Evolutionary conservation across 2,113 vertebrate species (phyloP).

Genomic region (Origma solitaria): DNA sequence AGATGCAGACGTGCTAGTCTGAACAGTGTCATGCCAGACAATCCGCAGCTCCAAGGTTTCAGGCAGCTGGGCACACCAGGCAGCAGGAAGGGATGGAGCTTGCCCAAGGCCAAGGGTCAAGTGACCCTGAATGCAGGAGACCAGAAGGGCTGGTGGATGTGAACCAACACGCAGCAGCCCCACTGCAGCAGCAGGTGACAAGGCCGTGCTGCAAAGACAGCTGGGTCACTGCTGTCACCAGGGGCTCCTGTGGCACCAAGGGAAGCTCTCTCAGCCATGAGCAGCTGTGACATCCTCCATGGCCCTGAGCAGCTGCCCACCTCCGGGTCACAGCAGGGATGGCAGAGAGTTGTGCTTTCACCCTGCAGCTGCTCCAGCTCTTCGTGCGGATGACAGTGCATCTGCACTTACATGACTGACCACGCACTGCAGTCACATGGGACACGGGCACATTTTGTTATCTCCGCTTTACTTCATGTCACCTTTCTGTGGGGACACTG

Average conservation of each 20-base stretch:
- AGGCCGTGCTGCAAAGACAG: background rate
- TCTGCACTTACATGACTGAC: background rate
- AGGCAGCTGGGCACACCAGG: background rate
- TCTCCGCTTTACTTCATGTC: background rate
- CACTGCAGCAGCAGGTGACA: background rate
- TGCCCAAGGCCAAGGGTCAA: background rate
- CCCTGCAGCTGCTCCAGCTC: background rate
- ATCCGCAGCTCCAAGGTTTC: background rate
- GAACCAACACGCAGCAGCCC: rapidly evolving
- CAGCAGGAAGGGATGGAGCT: background rate
- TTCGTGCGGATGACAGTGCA: too few relatives aligned
- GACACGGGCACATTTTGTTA: background rate
- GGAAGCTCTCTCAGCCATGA: background rate
- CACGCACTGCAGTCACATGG: background rate
- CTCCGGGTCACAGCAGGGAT: background rate
- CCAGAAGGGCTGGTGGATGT: background rate
- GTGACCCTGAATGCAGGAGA: background rate
- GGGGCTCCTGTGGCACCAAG: rapidly evolving
- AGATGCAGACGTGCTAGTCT: background rate
- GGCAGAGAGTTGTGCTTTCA: background rate
- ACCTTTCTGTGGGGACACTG: background rate
- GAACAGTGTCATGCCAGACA: background rate
- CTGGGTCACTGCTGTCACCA: background rate
- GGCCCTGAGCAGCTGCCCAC: background rate
- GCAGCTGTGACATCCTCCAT: background rate